Percentiles rank a stretch among this genome's conserved stretches.
Evolutionary conservation across 2,113 vertebrate genomes (phyloP).

Genomic region (Callocephalon fimbriatum): DNA sequence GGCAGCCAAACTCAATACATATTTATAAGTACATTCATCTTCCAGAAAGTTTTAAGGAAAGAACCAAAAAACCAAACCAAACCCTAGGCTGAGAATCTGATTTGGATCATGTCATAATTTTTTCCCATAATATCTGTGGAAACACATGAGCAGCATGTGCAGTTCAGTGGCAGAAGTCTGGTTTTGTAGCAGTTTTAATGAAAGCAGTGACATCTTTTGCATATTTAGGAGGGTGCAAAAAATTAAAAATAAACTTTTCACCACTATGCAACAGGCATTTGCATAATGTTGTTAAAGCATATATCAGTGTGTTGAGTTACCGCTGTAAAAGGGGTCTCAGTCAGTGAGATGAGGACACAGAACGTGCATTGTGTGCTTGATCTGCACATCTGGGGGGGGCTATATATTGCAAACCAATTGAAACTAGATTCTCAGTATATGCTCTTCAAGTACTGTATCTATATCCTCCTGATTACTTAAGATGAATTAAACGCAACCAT

Average conservation of each 20-base stretch:
- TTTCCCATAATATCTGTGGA: not conserved
- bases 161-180: not conserved
- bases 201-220: not conserved
- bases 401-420: not conserved
- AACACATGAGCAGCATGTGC: not conserved
- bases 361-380: rapidly evolving
- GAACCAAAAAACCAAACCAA: not conserved
- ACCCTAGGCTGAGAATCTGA: not conserved
- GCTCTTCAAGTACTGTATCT: not conserved
- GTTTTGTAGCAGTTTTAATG: not conserved
- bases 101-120: not conserved
- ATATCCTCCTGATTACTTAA: not conserved
- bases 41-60: not conserved
- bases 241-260: not conserved
- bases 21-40: not conserved
- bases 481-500: not conserved
- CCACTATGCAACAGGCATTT: not conserved
- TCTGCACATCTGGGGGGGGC: not conserved
- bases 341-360: not conserved
- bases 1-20: not conserved
- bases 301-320: not conserved
- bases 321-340: not conserved
- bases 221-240: not conserved
- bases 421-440: not conserved
- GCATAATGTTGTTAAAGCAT: rapidly evolving